phyloP scores from a whole-genome alignment of 1,140 invertebrate genomes.

The Plodia interpunctella region DNA sequence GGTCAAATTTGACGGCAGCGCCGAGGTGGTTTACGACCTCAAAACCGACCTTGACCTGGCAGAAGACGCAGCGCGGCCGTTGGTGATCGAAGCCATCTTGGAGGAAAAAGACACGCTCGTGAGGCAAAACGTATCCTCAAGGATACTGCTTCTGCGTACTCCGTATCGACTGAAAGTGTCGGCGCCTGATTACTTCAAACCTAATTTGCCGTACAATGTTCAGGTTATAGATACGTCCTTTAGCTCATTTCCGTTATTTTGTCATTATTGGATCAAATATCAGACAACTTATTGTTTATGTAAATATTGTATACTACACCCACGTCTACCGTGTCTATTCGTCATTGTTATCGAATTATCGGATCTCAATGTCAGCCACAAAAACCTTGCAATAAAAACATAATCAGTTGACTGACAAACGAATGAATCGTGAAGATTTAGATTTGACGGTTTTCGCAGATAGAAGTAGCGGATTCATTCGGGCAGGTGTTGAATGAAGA shows the following conservation, averaged over 20 bases:
- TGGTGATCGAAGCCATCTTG: constrained; percentile 87
- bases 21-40: constrained; percentile 84
- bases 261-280: too few relatives aligned
- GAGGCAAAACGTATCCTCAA: constrained; percentile 87
- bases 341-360: too few relatives aligned
- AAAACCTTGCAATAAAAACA: too few relatives aligned
- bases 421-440: neutral
- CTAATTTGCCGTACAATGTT: constrained; percentile 88
- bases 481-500: constrained; percentile 43
- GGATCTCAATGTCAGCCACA: too few relatives aligned
- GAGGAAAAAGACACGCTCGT: constrained; percentile 89
- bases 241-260: neutral
- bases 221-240: constrained; percentile 78
- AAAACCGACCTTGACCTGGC: constrained; percentile 84
- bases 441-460: constrained; percentile 28
- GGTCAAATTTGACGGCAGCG: constrained; percentile 86
- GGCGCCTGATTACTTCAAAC: constrained; percentile 91
- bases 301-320: too few relatives aligned
- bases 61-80: constrained; percentile 85
- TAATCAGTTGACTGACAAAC: too few relatives aligned
- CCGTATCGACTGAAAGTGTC: constrained; percentile 90
- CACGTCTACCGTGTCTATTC: too few relatives aligned
- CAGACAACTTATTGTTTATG: too few relatives aligned
- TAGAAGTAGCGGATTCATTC: constrained; percentile 56
- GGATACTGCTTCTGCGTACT: constrained; percentile 86